phyloP scores from a whole-genome alignment of 2,113 vertebrate species.

The Peucedramus taeniatus region DNA sequence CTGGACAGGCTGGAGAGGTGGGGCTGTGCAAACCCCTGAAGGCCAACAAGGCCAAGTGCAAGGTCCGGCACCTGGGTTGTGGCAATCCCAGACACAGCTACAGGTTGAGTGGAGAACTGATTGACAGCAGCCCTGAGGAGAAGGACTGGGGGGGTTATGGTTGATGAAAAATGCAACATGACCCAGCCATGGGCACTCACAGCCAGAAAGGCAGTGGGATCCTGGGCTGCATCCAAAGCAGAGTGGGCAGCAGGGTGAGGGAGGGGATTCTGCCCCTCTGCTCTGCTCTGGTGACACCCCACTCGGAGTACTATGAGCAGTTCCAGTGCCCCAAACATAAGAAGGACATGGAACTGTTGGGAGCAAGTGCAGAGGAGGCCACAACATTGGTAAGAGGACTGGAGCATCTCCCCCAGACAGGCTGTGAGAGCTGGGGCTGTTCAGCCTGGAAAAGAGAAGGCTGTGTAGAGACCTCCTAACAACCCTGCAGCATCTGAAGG shows the following conservation, averaged over 20 bases:
- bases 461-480: not conserved
- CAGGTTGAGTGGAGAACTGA: not conserved
- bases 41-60: not conserved
- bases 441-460: not conserved
- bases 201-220: not conserved
- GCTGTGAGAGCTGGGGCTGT: not conserved
- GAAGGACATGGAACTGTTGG: not conserved
- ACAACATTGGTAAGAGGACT: fast-evolving
- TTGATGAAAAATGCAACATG: too few species aligned
- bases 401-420: not conserved
- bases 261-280: not conserved
- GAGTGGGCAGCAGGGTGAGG: fast-evolving
- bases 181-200: too few species aligned
- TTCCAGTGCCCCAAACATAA: not conserved
- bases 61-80: too few species aligned
- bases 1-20: not conserved
- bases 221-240: not conserved
- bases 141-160: not conserved
- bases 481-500: not conserved
- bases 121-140: not conserved
- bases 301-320: fast-evolving
- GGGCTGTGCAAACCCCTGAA: not conserved
- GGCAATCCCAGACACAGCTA: not conserved
- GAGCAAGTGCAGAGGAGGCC: not conserved
- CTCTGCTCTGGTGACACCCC: not conserved